A percentile compares a stretch with the other conserved stretches of the same genome.
These are phyloP conservation scores for Polyploca ridens DNA, from an alignment of 2,888 invertebrate genomes.

Conservation along the genomic window DNA sequence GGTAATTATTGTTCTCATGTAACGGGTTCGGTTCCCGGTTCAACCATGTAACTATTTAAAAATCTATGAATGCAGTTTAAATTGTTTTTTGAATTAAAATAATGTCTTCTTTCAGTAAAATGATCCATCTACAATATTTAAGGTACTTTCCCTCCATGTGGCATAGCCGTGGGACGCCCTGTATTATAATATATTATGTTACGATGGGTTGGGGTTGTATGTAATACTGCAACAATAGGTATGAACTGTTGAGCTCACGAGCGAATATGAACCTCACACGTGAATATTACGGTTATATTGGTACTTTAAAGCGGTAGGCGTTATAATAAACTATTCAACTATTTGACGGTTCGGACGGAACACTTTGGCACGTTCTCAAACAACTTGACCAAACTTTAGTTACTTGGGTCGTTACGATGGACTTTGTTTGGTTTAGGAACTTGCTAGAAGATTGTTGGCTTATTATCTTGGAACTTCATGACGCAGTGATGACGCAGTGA, in stretches of 20 bases:
- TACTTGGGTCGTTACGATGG: constrained; percentile 56
- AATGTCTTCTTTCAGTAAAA: too few relatives aligned
- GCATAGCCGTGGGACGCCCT: too few relatives aligned
- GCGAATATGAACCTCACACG: neutral
- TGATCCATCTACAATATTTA: too few relatives aligned
- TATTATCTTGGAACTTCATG: constrained; percentile 13
- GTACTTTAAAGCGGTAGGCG: constrained; percentile 29
- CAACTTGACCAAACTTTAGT: constrained; percentile 39
- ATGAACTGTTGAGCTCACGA: neutral
- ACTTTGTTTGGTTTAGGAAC: constrained; percentile 34
- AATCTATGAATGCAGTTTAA: too few relatives aligned
- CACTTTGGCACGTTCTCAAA: constrained; percentile 41
- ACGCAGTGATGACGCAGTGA: neutral
- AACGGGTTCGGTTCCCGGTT: too few relatives aligned
- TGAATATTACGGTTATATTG: constrained; percentile 15
- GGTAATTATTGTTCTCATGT: too few relatives aligned
- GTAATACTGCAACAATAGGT: too few relatives aligned
- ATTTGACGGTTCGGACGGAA: constrained; percentile 26
- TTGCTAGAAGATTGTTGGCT: constrained; percentile 29
- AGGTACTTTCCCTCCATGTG: too few relatives aligned
- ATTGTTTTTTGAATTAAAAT: too few relatives aligned
- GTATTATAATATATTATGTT: too few relatives aligned
- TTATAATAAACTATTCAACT: constrained; percentile 43
- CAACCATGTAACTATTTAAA: too few relatives aligned
- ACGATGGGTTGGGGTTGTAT: too few relatives aligned